Conservation (phyloP, 2,888 invertebrate species). For the Oligia fasciuncula region DNA sequence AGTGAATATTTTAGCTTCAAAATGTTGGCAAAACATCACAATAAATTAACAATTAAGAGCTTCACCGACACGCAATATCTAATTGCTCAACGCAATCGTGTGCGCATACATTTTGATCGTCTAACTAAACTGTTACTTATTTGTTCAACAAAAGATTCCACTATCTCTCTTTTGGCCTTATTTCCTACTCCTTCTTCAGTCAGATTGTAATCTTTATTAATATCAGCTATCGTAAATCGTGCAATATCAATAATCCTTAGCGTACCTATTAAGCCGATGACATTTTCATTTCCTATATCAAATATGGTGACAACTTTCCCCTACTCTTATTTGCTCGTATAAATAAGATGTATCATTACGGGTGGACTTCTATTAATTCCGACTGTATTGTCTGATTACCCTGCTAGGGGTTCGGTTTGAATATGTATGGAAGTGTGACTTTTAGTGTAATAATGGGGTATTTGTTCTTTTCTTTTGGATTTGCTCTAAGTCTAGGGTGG, state of each 20-base stretch:
- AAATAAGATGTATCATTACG: constrained; percentile 79
- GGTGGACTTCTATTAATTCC: constrained; percentile 56
- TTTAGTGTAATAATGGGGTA: constrained; percentile 16
- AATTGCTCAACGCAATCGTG: constrained; percentile 38
- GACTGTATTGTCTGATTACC: constrained; percentile 60
- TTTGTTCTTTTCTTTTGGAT: constrained; percentile 13
- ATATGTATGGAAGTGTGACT: constrained; percentile 48
- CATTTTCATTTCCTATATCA: constrained; percentile 89
- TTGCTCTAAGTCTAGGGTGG: background rate
- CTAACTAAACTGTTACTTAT: constrained; percentile 25
- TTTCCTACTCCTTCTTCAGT: constrained; percentile 11
- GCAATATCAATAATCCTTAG: constrained; percentile 85
- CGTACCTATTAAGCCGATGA: constrained; percentile 87
- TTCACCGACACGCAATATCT: constrained; percentile 44
- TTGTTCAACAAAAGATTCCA: constrained; percentile 16
- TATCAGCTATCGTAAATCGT: constrained; percentile 68
- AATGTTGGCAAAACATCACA: constrained; percentile 32
- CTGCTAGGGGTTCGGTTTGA: constrained; percentile 47
- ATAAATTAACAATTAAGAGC: constrained; percentile 60
- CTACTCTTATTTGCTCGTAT: constrained; percentile 77
- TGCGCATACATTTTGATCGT: background rate
- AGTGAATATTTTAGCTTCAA: constrained; percentile 6
- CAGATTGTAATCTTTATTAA: constrained; percentile 60
- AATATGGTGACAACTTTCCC: constrained; percentile 77
- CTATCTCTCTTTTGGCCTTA: background rate